These are phyloP conservation scores for Octodon degus DNA, from an alignment of 2,113 vertebrate genomes.

Conservation along the genomic window DNA sequence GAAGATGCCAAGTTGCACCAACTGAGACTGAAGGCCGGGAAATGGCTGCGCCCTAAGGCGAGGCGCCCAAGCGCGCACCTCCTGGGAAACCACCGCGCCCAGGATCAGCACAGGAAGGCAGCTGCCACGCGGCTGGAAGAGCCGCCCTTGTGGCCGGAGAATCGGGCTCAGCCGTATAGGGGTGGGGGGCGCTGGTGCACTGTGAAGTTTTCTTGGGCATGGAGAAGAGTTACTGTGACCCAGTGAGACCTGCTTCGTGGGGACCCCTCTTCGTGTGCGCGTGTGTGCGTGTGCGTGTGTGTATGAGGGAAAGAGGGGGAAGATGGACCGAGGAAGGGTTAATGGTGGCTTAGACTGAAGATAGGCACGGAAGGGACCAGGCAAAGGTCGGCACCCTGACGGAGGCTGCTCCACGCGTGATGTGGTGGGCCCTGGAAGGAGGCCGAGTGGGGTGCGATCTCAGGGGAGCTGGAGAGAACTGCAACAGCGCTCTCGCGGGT, in stretches of 20 bases:
- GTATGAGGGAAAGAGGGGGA: too few relatives aligned
- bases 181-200: too few relatives aligned
- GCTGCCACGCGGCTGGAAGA: background rate
- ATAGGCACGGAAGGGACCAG: fast-evolving
- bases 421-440: background rate
- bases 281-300: background rate
- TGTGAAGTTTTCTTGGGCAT: slow-evolving; percentile 53
- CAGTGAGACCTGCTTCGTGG: background rate
- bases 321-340: background rate
- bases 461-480: slow-evolving; percentile 62
- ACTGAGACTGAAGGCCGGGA: background rate
- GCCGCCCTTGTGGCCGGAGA: fast-evolving
- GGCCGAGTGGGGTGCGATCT: slow-evolving; percentile 65
- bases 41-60: fast-evolving
- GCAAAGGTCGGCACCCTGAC: background rate
- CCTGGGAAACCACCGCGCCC: background rate
- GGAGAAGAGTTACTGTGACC: background rate
- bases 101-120: background rate
- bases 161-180: too few relatives aligned
- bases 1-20: background rate
- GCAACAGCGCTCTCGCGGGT: slow-evolving; percentile 36
- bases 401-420: background rate
- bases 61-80: background rate
- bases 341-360: background rate
- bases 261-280: background rate